These are phyloP conservation scores for Gymnosoma rotundatum DNA, from an alignment of 2,888 invertebrate species.

Conservation along the genomic window DNA sequence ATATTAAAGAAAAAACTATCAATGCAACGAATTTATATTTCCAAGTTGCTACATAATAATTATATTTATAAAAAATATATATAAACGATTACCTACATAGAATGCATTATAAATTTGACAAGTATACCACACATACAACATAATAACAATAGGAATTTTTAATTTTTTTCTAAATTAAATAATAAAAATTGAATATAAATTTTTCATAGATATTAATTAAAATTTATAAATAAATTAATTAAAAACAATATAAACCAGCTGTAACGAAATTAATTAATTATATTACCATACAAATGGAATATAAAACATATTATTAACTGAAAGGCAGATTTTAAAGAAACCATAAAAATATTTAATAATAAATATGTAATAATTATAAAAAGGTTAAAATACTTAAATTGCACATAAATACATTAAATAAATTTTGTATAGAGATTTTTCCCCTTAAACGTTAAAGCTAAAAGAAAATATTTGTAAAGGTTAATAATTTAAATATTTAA, in stretches of 20 bases:
- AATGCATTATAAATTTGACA: conserved; percentile 32
- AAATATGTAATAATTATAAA: neutral
- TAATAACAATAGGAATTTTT: conserved; percentile 52
- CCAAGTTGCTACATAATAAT: conserved; percentile 57
- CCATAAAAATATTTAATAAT: conserved; percentile 8
- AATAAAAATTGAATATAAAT: conserved; percentile 17
- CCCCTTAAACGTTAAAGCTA: conserved; percentile 35
- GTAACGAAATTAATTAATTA: conserved; percentile 43
- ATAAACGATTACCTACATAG: neutral
- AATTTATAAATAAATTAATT: neutral
- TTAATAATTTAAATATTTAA: conserved; percentile 59
- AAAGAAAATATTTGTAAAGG: conserved; percentile 62
- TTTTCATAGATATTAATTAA: conserved; percentile 34
- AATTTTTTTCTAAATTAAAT: conserved; percentile 43
- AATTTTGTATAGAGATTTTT: conserved; percentile 68
- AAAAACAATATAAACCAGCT: conserved; percentile 26
- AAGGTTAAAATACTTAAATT: conserved; percentile 70
- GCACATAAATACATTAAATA: conserved; percentile 60
- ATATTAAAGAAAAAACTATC: conserved; percentile 39
- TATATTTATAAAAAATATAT: conserved; percentile 30
- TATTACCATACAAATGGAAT: conserved; percentile 24
- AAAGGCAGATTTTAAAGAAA: conserved; percentile 34
- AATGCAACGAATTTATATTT: conserved; percentile 69
- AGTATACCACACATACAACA: conserved; percentile 45
- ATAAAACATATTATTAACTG: neutral